Evolutionary conservation across 2,888 invertebrate species (phyloP).

Genomic region (Notocelia uddmanniana): DNA sequence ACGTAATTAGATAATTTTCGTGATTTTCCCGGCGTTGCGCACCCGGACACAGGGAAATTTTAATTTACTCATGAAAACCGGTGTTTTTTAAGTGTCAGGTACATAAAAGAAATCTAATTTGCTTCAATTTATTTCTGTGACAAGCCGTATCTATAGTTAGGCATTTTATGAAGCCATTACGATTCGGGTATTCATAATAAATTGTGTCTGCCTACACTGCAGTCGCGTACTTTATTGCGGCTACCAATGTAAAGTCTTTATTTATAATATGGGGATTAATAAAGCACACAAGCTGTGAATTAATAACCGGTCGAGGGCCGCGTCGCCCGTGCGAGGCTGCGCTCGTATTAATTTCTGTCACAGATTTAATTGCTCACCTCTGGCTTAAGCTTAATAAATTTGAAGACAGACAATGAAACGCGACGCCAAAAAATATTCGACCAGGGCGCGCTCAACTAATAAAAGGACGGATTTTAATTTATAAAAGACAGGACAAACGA

Average conservation of each 20-base stretch:
- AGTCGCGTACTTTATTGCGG: constrained; percentile 38
- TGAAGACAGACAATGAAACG: constrained; percentile 80
- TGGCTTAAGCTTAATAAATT: constrained; percentile 84
- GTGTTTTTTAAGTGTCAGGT: constrained; percentile 44
- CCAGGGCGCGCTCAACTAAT: constrained; percentile 72
- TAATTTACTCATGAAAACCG: constrained; percentile 47
- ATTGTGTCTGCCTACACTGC: constrained; percentile 42
- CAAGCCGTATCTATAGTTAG: constrained; percentile 20
- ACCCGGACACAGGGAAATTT: constrained; percentile 53
- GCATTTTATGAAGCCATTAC: constrained; percentile 36
- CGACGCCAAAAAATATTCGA: constrained; percentile 77
- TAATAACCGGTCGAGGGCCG: constrained; percentile 66
- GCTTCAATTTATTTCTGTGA: constrained; percentile 43
- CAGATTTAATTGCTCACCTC: constrained; percentile 83
- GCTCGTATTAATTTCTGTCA: constrained; percentile 83
- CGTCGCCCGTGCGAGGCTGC: constrained; percentile 58
- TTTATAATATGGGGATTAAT: constrained; percentile 71
- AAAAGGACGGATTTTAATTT: constrained; percentile 85
- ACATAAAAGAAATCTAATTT: constrained; percentile 46
- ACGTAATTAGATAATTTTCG: constrained; percentile 84
- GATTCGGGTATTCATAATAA: constrained; percentile 43
- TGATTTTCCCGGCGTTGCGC: constrained; percentile 65
- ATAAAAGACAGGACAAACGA: constrained; percentile 87
- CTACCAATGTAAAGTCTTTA: constrained; percentile 55
- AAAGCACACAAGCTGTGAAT: constrained; percentile 72